Evolutionary conservation across 1,140 invertebrate genomes (phyloP), one percentile per base, ranked within the genome.

Genomic region (Leptinotarsa texana): DNA sequence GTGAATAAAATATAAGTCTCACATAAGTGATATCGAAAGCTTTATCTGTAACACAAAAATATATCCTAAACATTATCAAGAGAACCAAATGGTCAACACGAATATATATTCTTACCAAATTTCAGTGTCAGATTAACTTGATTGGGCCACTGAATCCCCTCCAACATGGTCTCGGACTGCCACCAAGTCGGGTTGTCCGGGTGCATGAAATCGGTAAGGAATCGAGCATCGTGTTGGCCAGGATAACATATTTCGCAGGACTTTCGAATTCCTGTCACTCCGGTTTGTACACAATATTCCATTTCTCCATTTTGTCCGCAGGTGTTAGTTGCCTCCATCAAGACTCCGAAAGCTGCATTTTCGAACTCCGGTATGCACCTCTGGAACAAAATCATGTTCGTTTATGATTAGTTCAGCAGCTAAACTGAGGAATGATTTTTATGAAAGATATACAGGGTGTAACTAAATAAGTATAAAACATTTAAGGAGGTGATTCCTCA

Each of bases 1-100:
- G 96, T 2, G 96, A 97, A 77, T 96, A 93, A 86, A 99, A 99
- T 76, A 96, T 90, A 18, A 99, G 87, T 66, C 95, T 89, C 2
- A 99, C 92, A 82, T 99, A 99, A 0, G 97, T 99, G 75, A 99
- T 98, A 82, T 99, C 97, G 83, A 95, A 99, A 0, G 96, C 91
- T 86, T 99, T 99, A n/a, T 92, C 96, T 98, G 88, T 27, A 89
- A 90, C 82, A 81, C 78, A 78, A 75, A 74, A 76, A 17, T 67
- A 22, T 27, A 22, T 11, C n/a, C 48, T 72, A n/a, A 13, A 22
- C 3, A 8, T 18, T 61, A 72, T 72, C 18, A 4, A 63, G 48
- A 24, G n/a, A 63, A 33, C 18, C 11, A 13, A 57, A 42, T 11
- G 33, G 33, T 42, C 2, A 42, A 42, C 33, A 42, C 33, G 8